Evolutionary conservation across 1,140 invertebrate genomes (phyloP), one percentile per base, ranked within the genome.

Genomic region (Drosophila subobscura): DNA sequence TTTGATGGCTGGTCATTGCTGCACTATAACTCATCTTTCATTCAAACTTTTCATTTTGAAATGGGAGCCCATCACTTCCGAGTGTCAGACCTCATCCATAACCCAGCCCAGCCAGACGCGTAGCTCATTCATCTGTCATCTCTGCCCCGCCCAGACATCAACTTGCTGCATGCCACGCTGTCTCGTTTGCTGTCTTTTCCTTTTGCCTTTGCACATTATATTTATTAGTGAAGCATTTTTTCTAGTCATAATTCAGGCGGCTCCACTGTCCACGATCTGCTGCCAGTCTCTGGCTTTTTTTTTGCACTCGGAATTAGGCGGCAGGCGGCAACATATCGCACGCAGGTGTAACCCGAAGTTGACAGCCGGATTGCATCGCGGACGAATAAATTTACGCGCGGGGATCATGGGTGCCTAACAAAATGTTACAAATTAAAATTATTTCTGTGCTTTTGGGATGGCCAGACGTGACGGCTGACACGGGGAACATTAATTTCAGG

Each of bases 401-500:
- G 14, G 45, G 12, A 14, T 37, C 33, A 37, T 12, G 10, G 65
- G 75, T 51, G 7, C 14, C 45, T 27, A 46, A 66, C 52, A 71
- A 74, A 78, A 61, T 77, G 45, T 40, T 49, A 80, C 72, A 79
- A 77, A 85, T 84, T 77, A 56, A 66, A 65, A 55, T 55, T 59
- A 60, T 50, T 58, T 45, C 37, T 45, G 58, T 58, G 53, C 33
- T 27, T 40, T 50, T 54, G 54, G 45, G 12, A 37, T 37, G 33
- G 33, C 33, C 33, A 50, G 60, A 50, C 45, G 57, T 66, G 63
- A 57, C 64, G 59, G 41, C 57, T 81, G 81, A 77, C 81, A 85
- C 16, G 68, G 50, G 14, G 54, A 53, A 74, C 81, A 86, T 85
- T 77, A 85, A 85, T 85, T 81, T 81, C 14, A 61, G 47, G 65